Evolutionary conservation across 2,797 vertebrate genomes (phyloP).

Genomic region (Spondyliosoma cantharus): DNA sequence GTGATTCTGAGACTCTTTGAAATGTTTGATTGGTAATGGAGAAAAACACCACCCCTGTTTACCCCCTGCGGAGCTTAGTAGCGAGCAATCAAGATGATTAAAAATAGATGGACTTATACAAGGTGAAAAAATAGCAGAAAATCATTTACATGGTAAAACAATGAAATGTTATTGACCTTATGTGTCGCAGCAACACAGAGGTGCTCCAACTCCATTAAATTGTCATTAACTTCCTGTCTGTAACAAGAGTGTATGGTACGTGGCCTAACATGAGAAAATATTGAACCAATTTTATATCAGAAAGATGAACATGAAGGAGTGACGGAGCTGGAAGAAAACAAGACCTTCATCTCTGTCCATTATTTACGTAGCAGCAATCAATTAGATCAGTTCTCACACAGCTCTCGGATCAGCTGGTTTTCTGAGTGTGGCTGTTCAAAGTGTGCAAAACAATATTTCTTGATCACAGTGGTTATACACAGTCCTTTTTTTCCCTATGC

Average conservation of each 20-base stretch:
- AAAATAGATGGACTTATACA: constrained; percentile 17
- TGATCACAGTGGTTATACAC: neutral
- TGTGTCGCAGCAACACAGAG: neutral
- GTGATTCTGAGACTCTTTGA: constrained; percentile 5
- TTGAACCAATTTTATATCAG: neutral
- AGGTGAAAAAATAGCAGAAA: constrained; percentile 15
- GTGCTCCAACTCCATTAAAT: neutral
- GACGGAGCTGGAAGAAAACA: neutral
- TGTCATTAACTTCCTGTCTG: neutral
- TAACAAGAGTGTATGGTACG: neutral
- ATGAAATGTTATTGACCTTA: neutral
- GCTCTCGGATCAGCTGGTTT: neutral
- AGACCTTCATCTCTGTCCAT: neutral
- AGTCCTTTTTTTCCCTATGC: neutral
- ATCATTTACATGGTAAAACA: neutral
- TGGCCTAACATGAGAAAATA: neutral
- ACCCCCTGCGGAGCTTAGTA: neutral
- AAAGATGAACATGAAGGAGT: neutral
- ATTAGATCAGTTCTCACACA: neutral
- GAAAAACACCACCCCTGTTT: constrained; percentile 1
- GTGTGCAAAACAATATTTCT: too few species aligned
- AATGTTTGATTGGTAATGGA: constrained; percentile 17
- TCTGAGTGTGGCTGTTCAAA: neutral
- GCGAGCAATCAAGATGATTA: constrained; percentile 20
- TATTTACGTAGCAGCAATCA: neutral